Evolutionary conservation across 1,140 invertebrate species (phyloP), one percentile per base, ranked within the genome.

Genomic region (Ladona fulva): DNA sequence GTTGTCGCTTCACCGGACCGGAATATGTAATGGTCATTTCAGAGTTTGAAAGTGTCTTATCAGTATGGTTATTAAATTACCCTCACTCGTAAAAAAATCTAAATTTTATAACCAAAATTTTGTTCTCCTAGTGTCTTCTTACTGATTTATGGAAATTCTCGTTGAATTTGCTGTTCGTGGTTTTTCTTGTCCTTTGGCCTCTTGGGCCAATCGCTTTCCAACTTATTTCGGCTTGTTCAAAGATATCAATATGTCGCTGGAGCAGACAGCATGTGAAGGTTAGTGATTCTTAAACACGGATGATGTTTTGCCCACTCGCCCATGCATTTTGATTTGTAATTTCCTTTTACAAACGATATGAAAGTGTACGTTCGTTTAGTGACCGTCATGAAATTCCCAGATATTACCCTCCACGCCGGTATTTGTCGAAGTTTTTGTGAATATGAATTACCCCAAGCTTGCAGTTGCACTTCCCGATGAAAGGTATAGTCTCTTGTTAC

Each of bases 171-270:
- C n/a, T 66, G 52, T 66, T 66, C 12, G 52, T 66, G 52, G 16
- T 16, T 19, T 66, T 66, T 66, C n/a, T 66, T 66, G 52, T 66
- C 52, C 52, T 66, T 66, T 66, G 52, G 52, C 52, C 52, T 22
- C 52, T 66, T 66, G 1, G 52, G 52, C 52, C 52, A 66, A 66
- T 66, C 52, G n/a, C 52, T 66, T 66, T 66, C n/a, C 52, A 66
- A 66, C 52, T 66, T 66, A 66, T 66, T 66, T 66, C 52, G 52
- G 52, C 52, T 66, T 66, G 52, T 66, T 66, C 52, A 66, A 66
- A 66, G 52, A 66, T 66, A 19, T 19, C 52, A 66, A 66, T 66
- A 66, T 66, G 52, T 66, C 52, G 52, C 52, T 66, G 52, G 52
- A 66, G 52, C 52, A 66, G 52, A 66, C 52, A 66, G 52, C 52